phyloP scores from a whole-genome alignment of 2,113 vertebrate genomes.

The Daphoenositta chrysoptera region DNA sequence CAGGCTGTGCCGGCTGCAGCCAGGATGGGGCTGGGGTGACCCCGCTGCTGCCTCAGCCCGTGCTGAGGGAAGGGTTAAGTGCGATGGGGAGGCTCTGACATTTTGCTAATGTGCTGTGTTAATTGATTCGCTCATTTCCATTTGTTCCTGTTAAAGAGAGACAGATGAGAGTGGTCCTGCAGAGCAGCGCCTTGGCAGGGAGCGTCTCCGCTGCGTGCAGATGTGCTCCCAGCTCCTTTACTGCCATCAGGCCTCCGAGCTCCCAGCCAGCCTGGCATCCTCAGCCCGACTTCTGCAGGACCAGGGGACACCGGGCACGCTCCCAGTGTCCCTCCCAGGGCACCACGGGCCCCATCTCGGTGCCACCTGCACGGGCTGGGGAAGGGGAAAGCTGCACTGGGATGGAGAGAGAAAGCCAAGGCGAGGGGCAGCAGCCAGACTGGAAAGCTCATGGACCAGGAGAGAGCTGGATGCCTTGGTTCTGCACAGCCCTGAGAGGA shows the following conservation, averaged over 20 bases:
- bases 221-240: slow-evolving; percentile 74
- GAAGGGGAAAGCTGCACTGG: background rate
- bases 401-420: background rate
- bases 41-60: background rate
- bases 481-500: background rate
- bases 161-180: slow-evolving; percentile 87
- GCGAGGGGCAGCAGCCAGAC: background rate
- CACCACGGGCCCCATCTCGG: background rate
- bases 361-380: background rate
- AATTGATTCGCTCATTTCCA: slow-evolving; percentile 95
- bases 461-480: background rate
- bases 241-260: slow-evolving; percentile 29
- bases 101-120: slow-evolving; percentile 87
- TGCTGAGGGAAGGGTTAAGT: slow-evolving; percentile 61
- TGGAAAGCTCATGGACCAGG: background rate
- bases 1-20: background rate
- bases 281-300: background rate
- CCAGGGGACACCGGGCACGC: background rate
- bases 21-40: rapidly evolving
- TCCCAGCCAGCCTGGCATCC: background rate
- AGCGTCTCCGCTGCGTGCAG: slow-evolving; percentile 77
- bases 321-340: background rate
- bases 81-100: slow-evolving; percentile 76
- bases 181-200: slow-evolving; percentile 82
- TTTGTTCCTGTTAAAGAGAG: slow-evolving; percentile 90